phyloP scores from a whole-genome alignment of 2,888 invertebrate genomes.

The Papilio gigon region DNA sequence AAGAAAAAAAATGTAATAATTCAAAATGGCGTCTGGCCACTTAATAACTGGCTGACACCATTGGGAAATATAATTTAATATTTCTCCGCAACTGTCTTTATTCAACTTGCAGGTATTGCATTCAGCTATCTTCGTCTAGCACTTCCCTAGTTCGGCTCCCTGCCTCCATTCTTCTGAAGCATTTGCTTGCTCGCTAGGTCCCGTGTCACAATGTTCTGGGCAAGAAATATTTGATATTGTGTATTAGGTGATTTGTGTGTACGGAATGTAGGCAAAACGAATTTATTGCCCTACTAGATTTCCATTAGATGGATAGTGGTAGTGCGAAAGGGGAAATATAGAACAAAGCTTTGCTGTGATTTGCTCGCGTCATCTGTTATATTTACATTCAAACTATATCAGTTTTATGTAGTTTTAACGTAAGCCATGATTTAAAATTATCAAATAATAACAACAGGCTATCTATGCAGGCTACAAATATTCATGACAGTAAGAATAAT shows the following conservation, averaged over 20 bases:
- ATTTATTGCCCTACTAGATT: slow-evolving; percentile 60
- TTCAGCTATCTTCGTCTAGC: slow-evolving; percentile 61
- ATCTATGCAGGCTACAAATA: too few relatives aligned
- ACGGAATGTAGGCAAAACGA: slow-evolving; percentile 66
- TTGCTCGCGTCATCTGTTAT: slow-evolving; percentile 6
- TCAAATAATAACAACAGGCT: too few relatives aligned
- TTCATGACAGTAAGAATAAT: too few relatives aligned
- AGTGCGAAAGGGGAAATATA: slow-evolving; percentile 32
- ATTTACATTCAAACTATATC: neutral
- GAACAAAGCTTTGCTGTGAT: slow-evolving; percentile 18
- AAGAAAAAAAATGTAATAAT: slow-evolving; percentile 79
- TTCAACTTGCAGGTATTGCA: slow-evolving; percentile 51
- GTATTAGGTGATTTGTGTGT: slow-evolving; percentile 79
- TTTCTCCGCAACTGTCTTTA: slow-evolving; percentile 67
- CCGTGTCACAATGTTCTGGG: slow-evolving; percentile 76
- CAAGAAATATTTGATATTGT: slow-evolving; percentile 80
- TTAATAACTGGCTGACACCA: slow-evolving; percentile 84
- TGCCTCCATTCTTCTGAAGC: slow-evolving; percentile 57
- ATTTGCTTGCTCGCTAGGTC: slow-evolving; percentile 68
- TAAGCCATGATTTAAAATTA: too few relatives aligned
- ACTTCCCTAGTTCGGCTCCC: slow-evolving; percentile 64
- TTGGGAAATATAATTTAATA: slow-evolving; percentile 84
- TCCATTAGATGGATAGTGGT: slow-evolving; percentile 39
- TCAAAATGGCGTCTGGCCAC: slow-evolving; percentile 83
- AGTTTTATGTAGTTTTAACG: too few relatives aligned